Conservation (phyloP, 1,140 invertebrate genomes). For the Bombus soroeensis region DNA sequence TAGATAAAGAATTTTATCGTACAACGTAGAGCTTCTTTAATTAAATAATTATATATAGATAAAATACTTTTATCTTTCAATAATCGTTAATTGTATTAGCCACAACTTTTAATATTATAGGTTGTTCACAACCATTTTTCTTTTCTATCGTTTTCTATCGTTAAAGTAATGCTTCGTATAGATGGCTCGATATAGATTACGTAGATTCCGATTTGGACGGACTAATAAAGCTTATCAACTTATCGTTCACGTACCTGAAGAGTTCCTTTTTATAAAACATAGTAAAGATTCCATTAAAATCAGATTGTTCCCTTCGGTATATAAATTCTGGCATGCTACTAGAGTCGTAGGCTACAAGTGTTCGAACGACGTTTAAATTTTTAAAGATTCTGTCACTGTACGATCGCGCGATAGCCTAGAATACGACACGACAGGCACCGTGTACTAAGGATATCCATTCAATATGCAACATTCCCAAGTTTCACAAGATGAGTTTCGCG, state of each 20-base stretch:
- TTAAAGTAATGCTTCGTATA: background rate
- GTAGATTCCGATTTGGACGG: background rate
- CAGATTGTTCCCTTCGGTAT: background rate
- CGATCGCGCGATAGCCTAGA: background rate
- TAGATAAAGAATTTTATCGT: background rate
- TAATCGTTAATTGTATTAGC: background rate
- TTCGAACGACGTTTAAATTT: background rate
- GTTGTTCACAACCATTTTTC: background rate
- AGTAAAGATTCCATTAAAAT: background rate
- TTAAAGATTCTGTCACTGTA: background rate
- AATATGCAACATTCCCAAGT: background rate
- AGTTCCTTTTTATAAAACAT: background rate
- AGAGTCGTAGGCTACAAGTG: background rate
- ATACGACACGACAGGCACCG: constrained; percentile 1
- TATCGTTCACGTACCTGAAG: background rate
- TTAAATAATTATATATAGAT: no score
- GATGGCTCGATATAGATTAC: no score
- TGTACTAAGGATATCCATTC: background rate
- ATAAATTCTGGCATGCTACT: background rate
- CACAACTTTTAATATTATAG: background rate
- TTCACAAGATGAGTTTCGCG: constrained; percentile 11
- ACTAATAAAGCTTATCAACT: no score
- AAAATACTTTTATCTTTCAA: no score
- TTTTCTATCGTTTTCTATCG: no score
- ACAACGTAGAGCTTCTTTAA: background rate